phyloP scores from a whole-genome alignment of 2,113 vertebrate genomes.

The Tachysurus fulvidraco region DNA sequence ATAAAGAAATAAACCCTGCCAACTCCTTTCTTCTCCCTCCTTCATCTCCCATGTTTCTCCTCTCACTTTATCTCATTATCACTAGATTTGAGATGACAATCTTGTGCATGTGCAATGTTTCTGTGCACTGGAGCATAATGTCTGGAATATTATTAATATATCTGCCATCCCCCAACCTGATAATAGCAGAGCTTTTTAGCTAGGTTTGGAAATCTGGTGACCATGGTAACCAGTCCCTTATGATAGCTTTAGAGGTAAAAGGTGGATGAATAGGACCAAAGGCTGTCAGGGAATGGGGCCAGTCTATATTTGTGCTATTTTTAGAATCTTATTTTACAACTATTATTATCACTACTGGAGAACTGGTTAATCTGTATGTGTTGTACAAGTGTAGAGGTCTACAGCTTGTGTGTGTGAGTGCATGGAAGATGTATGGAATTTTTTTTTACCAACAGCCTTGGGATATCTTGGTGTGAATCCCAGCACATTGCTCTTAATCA shows the following conservation, averaged over 20 bases:
- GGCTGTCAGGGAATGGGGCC: neutral
- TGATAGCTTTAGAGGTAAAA: constrained; percentile 17
- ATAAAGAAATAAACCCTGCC: neutral
- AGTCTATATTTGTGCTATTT: constrained; percentile 29
- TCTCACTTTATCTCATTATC: constrained; percentile 2
- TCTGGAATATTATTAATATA: constrained; percentile 37
- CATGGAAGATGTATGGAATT: neutral
- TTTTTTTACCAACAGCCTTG: neutral
- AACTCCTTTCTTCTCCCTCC: neutral
- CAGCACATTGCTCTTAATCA: constrained; percentile 8
- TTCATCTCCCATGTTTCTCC: neutral
- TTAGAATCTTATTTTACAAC: constrained; percentile 20
- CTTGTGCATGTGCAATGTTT: neutral
- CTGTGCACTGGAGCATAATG: constrained; percentile 17
- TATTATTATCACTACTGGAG: neutral
- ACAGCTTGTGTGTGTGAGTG: neutral
- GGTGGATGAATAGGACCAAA: constrained; percentile 27
- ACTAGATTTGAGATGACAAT: neutral
- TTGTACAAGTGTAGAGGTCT: neutral
- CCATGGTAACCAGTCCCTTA: constrained; percentile 45
- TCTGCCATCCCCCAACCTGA: constrained; percentile 44
- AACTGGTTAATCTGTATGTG: neutral
- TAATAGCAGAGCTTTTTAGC: constrained; percentile 23
- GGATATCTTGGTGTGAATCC: neutral
- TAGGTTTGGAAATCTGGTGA: constrained; percentile 43